phyloP scores from a whole-genome alignment of 2,888 invertebrate genomes.

The Anorthoa munda region DNA sequence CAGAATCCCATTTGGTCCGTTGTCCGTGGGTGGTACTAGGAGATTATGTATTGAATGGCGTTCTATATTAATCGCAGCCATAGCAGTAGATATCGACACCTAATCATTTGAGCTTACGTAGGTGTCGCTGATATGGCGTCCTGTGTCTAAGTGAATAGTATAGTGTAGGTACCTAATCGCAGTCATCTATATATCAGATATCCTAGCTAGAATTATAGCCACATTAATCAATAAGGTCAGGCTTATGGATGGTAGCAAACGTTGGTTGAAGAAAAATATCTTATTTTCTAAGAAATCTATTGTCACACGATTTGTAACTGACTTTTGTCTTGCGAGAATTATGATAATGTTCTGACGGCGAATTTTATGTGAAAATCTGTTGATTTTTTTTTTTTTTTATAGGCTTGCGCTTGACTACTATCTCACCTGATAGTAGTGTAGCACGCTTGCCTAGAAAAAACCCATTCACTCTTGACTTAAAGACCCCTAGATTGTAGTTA shows the following conservation, averaged over 20 bases:
- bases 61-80: not conserved
- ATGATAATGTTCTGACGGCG: constrained; percentile 48
- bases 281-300: constrained; percentile 37
- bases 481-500: too few species aligned
- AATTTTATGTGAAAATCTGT: constrained; percentile 33
- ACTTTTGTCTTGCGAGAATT: constrained; percentile 42
- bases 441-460: too few species aligned
- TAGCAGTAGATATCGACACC: not conserved
- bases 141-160: not conserved
- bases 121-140: not conserved
- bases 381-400: too few species aligned
- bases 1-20: too few species aligned
- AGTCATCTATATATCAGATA: not conserved
- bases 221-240: constrained; percentile 10
- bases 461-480: too few species aligned
- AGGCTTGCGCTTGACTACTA: too few species aligned
- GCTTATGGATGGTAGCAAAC: not conserved
- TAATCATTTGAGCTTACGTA: not conserved
- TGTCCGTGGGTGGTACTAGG: too few species aligned
- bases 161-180: too few species aligned
- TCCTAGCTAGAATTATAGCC: constrained; percentile 7
- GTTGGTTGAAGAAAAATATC: constrained; percentile 33
- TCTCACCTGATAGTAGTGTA: too few species aligned
- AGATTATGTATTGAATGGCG: too few species aligned
- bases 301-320: constrained; percentile 49